Conservation (phyloP, 2,113 vertebrate species). For the Burhinus oedicnemus region DNA sequence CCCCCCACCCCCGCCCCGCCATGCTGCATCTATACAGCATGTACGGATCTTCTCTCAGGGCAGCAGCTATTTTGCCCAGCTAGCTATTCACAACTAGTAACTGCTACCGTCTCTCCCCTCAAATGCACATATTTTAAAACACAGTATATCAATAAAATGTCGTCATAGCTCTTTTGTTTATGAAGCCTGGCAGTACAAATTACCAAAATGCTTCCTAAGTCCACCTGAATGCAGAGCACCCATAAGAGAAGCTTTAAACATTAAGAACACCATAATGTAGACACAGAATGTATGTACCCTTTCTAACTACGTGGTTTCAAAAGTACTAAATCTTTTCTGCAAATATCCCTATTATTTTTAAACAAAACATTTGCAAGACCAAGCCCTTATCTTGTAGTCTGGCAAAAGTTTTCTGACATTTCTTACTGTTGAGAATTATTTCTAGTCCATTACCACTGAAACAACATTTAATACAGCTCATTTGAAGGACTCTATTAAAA, state of each 20-base stretch:
- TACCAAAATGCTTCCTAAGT: not conserved
- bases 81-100: not conserved
- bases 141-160: not conserved
- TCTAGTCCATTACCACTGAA: not conserved
- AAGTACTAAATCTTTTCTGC: not conserved
- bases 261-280: not conserved
- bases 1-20: too few species aligned
- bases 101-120: accelerated
- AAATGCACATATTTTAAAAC: not conserved
- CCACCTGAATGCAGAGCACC: not conserved
- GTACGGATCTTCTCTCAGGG: not conserved
- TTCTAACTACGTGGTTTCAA: not conserved
- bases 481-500: not conserved
- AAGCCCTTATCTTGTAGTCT: not conserved
- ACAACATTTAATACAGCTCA: not conserved
- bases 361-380: not conserved
- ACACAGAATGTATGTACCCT: not conserved
- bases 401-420: not conserved
- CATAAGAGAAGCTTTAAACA: not conserved
- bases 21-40: not conserved
- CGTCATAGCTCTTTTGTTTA: not conserved
- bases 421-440: not conserved
- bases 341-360: not conserved
- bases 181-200: not conserved
- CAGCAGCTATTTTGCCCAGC: not conserved